phyloP scores from a whole-genome alignment of 2,888 invertebrate genomes.

The Metacarcinus magister region DNA sequence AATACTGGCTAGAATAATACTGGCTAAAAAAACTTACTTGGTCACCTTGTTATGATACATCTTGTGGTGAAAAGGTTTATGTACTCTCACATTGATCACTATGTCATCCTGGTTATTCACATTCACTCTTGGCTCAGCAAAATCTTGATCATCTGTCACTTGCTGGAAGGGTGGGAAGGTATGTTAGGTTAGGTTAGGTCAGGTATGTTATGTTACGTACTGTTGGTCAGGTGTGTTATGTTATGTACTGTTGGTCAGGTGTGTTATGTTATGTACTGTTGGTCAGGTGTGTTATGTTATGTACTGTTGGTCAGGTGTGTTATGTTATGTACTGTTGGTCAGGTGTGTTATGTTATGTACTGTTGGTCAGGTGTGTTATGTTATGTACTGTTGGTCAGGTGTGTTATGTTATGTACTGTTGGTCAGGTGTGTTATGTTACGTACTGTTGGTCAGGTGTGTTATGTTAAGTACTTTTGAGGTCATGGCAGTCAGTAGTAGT shows the following conservation, averaged over 20 bases:
- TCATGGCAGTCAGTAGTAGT: not conserved
- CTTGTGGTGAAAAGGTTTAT: constrained; percentile 79
- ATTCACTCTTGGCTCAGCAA: constrained; percentile 59
- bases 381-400: no score
- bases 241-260: no score
- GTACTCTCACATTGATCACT: constrained; percentile 78
- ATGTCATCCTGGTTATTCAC: constrained; percentile 61
- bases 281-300: no score
- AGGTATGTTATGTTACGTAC: no score
- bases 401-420: no score
- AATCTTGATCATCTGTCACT: constrained; percentile 62
- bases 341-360: no score
- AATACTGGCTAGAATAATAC: not conserved
- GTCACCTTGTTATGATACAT: constrained; percentile 70
- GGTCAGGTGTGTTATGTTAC: no score
- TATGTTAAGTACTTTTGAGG: not conserved
- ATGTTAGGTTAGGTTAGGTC: not conserved
- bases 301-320: no score
- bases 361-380: no score
- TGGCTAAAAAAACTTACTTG: constrained; percentile 70
- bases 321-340: no score
- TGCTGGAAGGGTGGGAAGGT: not conserved
- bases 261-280: no score
- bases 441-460: no score
- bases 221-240: not conserved